A percentile compares a stretch with the other conserved stretches of the same genome.
These are phyloP conservation scores for Arvicanthis niloticus DNA, from an alignment of 2,113 vertebrate genomes.

Conservation along the genomic window DNA sequence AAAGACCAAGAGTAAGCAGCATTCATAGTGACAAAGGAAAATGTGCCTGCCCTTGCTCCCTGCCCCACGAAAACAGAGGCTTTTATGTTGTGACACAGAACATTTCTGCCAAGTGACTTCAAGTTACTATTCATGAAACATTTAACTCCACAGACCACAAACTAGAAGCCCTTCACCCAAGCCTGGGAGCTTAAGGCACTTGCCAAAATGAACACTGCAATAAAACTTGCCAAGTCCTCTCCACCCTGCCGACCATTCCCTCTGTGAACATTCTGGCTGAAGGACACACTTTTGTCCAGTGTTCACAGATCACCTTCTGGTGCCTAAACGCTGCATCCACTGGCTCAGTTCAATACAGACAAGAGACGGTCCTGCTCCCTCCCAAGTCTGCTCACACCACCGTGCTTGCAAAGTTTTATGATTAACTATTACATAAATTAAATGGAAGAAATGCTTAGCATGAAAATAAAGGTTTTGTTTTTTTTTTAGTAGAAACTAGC, in stretches of 20 bases:
- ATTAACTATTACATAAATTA: background rate
- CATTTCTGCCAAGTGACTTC: constrained; percentile 65
- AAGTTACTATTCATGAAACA: constrained; percentile 48
- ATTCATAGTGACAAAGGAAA: constrained; percentile 59
- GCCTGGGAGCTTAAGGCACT: constrained; percentile 40
- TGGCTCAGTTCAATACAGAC: background rate
- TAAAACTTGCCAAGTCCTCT: background rate
- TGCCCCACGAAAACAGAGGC: constrained; percentile 52
- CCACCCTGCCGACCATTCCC: background rate
- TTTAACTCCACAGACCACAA: background rate
- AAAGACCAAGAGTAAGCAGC: background rate
- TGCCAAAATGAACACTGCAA: background rate
- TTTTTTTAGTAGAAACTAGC: background rate
- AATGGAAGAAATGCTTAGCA: background rate
- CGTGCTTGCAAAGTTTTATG: background rate
- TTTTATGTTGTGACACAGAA: constrained; percentile 37
- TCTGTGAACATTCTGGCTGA: background rate
- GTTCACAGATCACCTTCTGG: background rate
- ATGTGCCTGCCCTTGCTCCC: constrained; percentile 43
- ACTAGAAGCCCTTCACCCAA: background rate
- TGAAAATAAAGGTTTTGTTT: constrained; percentile 26
- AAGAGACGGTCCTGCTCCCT: background rate
- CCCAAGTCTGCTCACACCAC: background rate
- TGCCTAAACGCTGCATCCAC: background rate
- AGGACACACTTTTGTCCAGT: background rate